phyloP scores from a whole-genome alignment of 1,140 invertebrate species.

The Diabrotica virgifera region DNA sequence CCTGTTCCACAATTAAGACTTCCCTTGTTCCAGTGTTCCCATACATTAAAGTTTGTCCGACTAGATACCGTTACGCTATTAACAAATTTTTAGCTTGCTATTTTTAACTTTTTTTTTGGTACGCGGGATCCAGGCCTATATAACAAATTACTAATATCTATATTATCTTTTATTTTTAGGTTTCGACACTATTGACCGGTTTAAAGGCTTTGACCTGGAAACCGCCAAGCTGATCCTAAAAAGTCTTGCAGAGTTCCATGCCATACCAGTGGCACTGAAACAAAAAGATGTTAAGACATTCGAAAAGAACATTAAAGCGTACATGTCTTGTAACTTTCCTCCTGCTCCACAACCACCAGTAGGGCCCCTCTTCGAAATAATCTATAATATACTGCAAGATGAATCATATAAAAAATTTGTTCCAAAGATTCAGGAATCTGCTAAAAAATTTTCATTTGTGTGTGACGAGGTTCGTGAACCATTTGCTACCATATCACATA shows the following conservation, averaged over 20 bases:
- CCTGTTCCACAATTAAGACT: too few species aligned
- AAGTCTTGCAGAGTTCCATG: conserved; percentile 56
- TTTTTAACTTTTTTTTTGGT: too few species aligned
- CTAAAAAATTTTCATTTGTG: conserved; percentile 24
- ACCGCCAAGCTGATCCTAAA: conserved; percentile 49
- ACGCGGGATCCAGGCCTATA: too few species aligned
- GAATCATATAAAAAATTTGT: conserved; percentile 30
- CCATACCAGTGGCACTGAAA: conserved; percentile 55
- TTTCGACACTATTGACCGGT: conserved; percentile 49
- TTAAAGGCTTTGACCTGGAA: conserved; percentile 48
- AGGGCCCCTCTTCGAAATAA: conserved; percentile 25
- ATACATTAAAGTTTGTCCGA: too few species aligned
- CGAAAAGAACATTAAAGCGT: conserved; percentile 46
- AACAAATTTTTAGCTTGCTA: too few species aligned
- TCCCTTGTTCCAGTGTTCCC: too few species aligned
- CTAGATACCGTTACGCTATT: too few species aligned
- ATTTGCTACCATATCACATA: conserved; percentile 56
- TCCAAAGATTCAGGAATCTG: conserved; percentile 20
- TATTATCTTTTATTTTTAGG: conserved; percentile 22
- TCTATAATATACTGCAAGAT: conserved; percentile 33
- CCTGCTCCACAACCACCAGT: conserved; percentile 30
- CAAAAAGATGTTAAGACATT: conserved; percentile 52
- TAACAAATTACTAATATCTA: too few species aligned
- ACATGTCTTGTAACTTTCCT: conserved; percentile 30
- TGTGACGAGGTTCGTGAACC: conserved; percentile 40